Conservation (phyloP, 2,888 invertebrate species). For the Dermolepida albohirtum region DNA sequence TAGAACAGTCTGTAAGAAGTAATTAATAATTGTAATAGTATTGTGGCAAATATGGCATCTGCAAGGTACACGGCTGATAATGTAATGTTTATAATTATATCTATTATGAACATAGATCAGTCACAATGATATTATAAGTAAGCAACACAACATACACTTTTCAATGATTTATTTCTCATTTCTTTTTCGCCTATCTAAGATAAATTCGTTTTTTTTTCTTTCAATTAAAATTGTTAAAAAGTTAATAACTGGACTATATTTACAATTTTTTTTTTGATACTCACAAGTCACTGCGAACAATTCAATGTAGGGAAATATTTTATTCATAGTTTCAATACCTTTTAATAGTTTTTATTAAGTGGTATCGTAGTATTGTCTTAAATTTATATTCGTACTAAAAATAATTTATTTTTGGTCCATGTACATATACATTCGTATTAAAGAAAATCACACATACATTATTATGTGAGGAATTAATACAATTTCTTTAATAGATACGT, state of each 20-base stretch:
- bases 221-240: conserved; percentile 66
- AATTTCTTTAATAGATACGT: no score
- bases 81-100: conserved; percentile 50
- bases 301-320: conserved; percentile 43
- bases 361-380: conserved; percentile 28
- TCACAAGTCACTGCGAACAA: conserved; percentile 30
- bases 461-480: no score
- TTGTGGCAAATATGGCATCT: conserved; percentile 51
- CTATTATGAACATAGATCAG: conserved; percentile 62
- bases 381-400: neutral
- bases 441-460: no score
- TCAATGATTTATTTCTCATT: conserved; percentile 57
- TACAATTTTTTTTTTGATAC: conserved; percentile 61
- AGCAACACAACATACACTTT: conserved; percentile 66
- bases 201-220: conserved; percentile 65
- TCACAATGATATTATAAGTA: conserved; percentile 64
- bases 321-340: neutral
- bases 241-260: conserved; percentile 67
- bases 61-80: conserved; percentile 66
- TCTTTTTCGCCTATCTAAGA: conserved; percentile 64
- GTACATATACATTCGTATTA: neutral
- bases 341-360: conserved; percentile 12
- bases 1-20: conserved; percentile 44
- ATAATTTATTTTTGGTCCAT: neutral
- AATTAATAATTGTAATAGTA: conserved; percentile 30